A percentile compares a stretch with the other conserved stretches of the same genome.
Evolutionary conservation across 2,888 invertebrate genomes (phyloP).

Genomic region (Mesopsocus fuscifrons): DNA sequence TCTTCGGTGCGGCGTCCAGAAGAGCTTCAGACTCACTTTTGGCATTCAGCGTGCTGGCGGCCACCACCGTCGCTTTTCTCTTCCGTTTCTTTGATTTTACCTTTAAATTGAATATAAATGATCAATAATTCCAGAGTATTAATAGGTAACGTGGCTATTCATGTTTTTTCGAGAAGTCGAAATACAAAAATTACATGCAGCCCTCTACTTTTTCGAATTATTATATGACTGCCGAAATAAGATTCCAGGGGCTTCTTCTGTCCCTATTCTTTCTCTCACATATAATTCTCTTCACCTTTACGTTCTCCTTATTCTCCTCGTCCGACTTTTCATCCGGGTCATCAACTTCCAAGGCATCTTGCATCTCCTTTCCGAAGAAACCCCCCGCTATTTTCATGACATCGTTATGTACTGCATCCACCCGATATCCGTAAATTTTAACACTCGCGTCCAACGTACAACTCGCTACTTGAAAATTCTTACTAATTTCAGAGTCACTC

Average conservation of each 20-base stretch:
- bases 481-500: conserved; percentile 39
- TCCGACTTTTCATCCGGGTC: background rate
- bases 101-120: background rate
- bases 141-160: too few species aligned
- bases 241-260: too few species aligned
- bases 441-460: conserved; percentile 75
- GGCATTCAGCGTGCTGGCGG: background rate
- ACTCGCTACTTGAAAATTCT: conserved; percentile 56
- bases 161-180: too few species aligned
- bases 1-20: background rate
- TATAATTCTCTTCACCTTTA: background rate
- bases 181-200: too few species aligned
- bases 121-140: too few species aligned
- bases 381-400: conserved; percentile 5
- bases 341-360: background rate
- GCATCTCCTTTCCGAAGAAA: background rate
- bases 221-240: too few species aligned
- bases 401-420: conserved; percentile 32
- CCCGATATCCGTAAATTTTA: conserved; percentile 71
- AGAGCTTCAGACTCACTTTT: conserved; percentile 2
- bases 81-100: background rate
- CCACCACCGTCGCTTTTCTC: background rate
- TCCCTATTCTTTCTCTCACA: background rate
- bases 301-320: background rate
- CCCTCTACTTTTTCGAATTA: too few species aligned